Evolutionary conservation across 2,113 vertebrate species (phyloP).

Genomic region (Canis aureus): DNA sequence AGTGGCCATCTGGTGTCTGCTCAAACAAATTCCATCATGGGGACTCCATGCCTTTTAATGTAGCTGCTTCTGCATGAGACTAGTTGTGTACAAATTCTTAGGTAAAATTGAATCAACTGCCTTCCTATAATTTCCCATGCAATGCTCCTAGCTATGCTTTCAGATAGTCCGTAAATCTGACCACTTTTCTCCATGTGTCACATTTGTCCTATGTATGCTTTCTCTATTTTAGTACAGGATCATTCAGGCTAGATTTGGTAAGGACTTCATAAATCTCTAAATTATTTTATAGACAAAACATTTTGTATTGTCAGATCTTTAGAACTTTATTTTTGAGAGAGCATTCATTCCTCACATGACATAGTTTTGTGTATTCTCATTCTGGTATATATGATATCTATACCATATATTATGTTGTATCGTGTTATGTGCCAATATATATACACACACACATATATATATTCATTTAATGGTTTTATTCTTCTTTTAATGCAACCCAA

Average conservation of each 20-base stretch:
- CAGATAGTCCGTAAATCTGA: background rate
- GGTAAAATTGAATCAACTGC: background rate
- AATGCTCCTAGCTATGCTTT: background rate
- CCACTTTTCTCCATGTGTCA: background rate
- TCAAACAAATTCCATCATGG: background rate
- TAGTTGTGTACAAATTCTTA: background rate
- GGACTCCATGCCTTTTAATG: background rate
- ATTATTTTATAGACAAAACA: background rate
- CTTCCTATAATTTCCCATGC: background rate
- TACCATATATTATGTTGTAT: background rate
- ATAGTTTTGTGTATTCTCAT: background rate
- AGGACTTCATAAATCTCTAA: background rate
- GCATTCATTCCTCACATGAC: background rate
- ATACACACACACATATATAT: background rate
- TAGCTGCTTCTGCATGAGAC: background rate
- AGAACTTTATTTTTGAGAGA: background rate
- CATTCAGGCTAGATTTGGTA: background rate
- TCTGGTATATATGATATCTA: background rate
- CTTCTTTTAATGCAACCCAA: background rate
- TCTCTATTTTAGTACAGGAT: background rate
- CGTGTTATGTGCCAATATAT: background rate
- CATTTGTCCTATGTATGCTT: background rate
- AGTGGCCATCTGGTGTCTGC: background rate
- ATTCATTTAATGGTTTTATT: background rate
- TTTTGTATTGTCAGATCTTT: background rate